A percentile compares a stretch with the other conserved stretches of the same genome.
These are phyloP conservation scores for Nyleta sp. DNA, from an alignment of 2,888 invertebrate species.

Conservation along the genomic window DNA sequence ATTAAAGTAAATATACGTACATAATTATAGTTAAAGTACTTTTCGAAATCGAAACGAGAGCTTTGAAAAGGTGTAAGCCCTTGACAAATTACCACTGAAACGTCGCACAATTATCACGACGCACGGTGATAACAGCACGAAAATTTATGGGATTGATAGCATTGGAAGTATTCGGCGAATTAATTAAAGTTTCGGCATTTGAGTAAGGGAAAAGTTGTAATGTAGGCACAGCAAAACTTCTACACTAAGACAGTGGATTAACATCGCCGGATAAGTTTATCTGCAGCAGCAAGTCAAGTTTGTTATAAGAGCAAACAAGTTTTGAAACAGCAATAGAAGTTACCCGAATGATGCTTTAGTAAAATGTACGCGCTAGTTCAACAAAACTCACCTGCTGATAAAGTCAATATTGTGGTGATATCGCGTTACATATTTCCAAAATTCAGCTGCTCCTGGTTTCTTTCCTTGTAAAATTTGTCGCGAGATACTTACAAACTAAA, in stretches of 20 bases:
- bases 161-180: slow-evolving; percentile 41
- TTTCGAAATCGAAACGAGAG: neutral
- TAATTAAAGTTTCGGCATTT: slow-evolving; percentile 53
- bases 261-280: slow-evolving; percentile 62
- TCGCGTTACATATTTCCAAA: slow-evolving; percentile 41
- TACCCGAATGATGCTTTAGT: slow-evolving; percentile 57
- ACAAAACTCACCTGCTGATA: slow-evolving; percentile 56
- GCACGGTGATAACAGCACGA: neutral
- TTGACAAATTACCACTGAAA: neutral
- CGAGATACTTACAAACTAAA: too few species aligned
- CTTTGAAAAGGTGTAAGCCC: neutral
- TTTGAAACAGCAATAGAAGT: slow-evolving; percentile 64
- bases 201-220: slow-evolving; percentile 55
- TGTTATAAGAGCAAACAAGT: slow-evolving; percentile 65
- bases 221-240: slow-evolving; percentile 61
- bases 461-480: slow-evolving; percentile 47
- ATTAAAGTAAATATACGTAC: too few species aligned
- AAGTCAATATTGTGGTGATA: slow-evolving; percentile 52
- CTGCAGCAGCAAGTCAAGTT: slow-evolving; percentile 60
- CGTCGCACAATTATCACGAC: neutral
- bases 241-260: slow-evolving; percentile 54
- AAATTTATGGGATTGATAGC: slow-evolving; percentile 43
- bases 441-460: slow-evolving; percentile 9
- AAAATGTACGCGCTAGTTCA: slow-evolving; percentile 57
- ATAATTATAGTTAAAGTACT: too few species aligned